Evolutionary conservation across 2,797 vertebrate species (phyloP).

Genomic region (Hybognathus amarus): DNA sequence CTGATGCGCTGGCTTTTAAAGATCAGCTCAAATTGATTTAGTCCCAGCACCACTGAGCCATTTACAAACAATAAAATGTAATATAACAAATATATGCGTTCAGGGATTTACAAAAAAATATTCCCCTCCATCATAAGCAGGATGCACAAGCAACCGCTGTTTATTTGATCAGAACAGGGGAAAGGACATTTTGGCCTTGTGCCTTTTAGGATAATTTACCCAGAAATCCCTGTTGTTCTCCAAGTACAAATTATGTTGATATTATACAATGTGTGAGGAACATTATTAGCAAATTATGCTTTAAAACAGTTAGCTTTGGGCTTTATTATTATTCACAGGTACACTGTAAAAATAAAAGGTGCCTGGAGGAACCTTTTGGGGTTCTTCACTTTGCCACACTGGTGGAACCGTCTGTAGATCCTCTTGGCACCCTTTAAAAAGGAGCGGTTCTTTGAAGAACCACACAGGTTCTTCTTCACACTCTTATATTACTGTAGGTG

Average conservation of each 20-base stretch:
- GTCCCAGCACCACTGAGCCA: constrained; percentile 60
- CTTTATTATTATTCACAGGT: constrained; percentile 32
- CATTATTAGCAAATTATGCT: constrained; percentile 30
- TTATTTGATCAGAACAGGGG: constrained; percentile 16
- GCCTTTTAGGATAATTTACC: constrained; percentile 29
- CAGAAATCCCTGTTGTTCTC: constrained; percentile 32
- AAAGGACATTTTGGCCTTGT: constrained; percentile 18
- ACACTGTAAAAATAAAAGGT: too few species aligned
- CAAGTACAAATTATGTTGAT: constrained; percentile 47
- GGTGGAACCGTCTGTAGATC: too few species aligned
- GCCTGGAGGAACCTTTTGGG: too few species aligned
- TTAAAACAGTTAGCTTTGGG: constrained; percentile 37
- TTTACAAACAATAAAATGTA: constrained; percentile 65
- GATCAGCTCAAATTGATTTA: constrained; percentile 73
- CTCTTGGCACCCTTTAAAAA: too few species aligned
- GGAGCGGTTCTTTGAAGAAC: too few species aligned
- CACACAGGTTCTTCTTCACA: too few species aligned
- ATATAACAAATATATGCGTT: constrained; percentile 57
- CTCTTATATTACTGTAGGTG: too few species aligned
- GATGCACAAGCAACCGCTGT: constrained; percentile 2
- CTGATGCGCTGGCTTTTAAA: constrained; percentile 71
- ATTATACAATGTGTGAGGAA: constrained; percentile 39
- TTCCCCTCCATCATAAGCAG: constrained; percentile 34
- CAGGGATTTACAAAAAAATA: constrained; percentile 56
- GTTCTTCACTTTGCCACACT: too few species aligned